Evolutionary conservation across 1,140 invertebrate species (phyloP), one percentile per base, ranked within the genome.

Genomic region (Zaprionus davidi): DNA sequence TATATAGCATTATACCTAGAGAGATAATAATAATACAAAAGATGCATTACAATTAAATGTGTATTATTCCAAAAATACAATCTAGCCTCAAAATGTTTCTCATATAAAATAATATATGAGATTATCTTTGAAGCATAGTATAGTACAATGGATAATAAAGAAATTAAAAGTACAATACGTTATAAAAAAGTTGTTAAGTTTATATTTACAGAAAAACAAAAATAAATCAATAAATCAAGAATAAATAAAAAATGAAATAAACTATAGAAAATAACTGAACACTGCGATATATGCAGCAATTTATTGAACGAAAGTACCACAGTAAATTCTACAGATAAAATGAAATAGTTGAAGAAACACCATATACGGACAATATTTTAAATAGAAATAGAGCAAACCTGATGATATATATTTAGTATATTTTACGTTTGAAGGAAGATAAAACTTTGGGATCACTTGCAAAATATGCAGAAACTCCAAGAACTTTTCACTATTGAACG

Each of bases 361-460:
- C 0, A 11, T 11, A 34, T 34, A 34, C 9, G 2, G 31, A 34
- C 9, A 34, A 34, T 34, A 51, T 20, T 51, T 7, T 3, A 15
- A 41, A 15, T 41, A 41, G 1, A n/a, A n/a, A 3, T 15, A n/a
- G 12, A 34, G 34, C 65, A 15, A 67, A 67, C 65, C 65, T 67
- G 65, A 49, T 58, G 13, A 34, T 46, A 34, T 67, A 31, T 67
- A 31, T 67, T 17, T 17, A 15, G 46, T 58, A 13, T 46, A 2
- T 22, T 7, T 34, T 24, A 12, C 20, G n/a, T 66, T 53, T 34
- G 13, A 20, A 17, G 20, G 31, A 34, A 22, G 44, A 26, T 13
- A 53, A 31, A 9, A 69, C 67, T 57, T 57, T 12, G 2, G 38
- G 15, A 63, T 62, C 41, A 68, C 51, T 62, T 74, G 3, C 26